Conservation (phyloP, 1,140 invertebrate species). For the Drepana arcuata region DNA sequence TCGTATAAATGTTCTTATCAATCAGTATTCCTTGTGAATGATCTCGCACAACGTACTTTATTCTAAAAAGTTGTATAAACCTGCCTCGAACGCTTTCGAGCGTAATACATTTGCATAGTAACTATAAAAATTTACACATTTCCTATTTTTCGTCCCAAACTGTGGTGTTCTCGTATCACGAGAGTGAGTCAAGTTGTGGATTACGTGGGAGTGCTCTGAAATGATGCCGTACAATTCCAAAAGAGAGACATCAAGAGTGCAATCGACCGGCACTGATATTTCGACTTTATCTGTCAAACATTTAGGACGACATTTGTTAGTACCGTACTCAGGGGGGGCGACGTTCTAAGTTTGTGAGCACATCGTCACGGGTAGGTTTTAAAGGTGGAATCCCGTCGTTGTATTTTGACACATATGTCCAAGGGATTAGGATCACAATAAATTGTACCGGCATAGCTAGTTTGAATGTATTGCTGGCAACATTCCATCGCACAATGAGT, state of each 20-base stretch:
- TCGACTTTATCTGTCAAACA: constrained; percentile 62
- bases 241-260: constrained; percentile 39
- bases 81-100: too few species aligned
- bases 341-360: constrained; percentile 52
- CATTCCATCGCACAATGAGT: constrained; percentile 72
- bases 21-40: constrained; percentile 45
- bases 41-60: constrained; percentile 33
- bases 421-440: constrained; percentile 44
- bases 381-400: constrained; percentile 18
- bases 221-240: constrained; percentile 38
- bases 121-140: too few species aligned
- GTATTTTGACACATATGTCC: constrained; percentile 43
- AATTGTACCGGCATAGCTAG: too few species aligned
- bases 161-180: constrained; percentile 9
- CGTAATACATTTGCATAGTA: too few species aligned
- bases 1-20: constrained; percentile 49
- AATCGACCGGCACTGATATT: constrained; percentile 38
- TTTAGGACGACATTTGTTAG: constrained; percentile 65
- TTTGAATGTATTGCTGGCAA: constrained; percentile 42
- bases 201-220: constrained; percentile 39
- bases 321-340: constrained; percentile 48
- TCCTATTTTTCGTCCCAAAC: too few species aligned
- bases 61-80: too few species aligned
- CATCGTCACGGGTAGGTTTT: constrained; percentile 29
- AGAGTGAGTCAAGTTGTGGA: constrained; percentile 35